Conservation (phyloP, 2,888 invertebrate species). For the Volucella inanis region DNA sequence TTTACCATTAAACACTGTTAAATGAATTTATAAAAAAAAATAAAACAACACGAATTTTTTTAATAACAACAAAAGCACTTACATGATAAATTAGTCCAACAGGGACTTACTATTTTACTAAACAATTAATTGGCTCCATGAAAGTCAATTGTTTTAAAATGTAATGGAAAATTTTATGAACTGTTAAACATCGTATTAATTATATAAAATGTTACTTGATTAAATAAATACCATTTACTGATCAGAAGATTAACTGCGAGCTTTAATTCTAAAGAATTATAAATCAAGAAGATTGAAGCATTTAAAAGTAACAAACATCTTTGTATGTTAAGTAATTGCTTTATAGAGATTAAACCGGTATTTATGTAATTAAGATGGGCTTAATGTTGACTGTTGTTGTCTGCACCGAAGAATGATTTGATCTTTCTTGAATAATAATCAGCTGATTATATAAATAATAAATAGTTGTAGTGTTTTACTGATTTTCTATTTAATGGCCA, state of each 20-base stretch:
- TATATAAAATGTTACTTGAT: slow-evolving; percentile 25
- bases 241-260: slow-evolving; percentile 17
- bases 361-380: too few relatives aligned
- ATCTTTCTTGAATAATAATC: too few relatives aligned
- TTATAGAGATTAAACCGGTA: too few relatives aligned
- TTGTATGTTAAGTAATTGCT: slow-evolving; percentile 1
- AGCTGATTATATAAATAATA: too few relatives aligned
- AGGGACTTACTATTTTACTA: slow-evolving; percentile 2
- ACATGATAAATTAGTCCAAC: slow-evolving; percentile 18
- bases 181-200: slow-evolving; percentile 32
- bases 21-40: slow-evolving; percentile 18
- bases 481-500: too few relatives aligned
- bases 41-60: neutral
- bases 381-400: too few relatives aligned
- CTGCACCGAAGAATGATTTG: too few relatives aligned
- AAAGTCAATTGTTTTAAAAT: slow-evolving; percentile 14
- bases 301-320: slow-evolving; percentile 9
- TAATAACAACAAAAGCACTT: neutral
- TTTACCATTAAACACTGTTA: too few relatives aligned
- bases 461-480: too few relatives aligned
- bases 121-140: slow-evolving; percentile 36
- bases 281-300: slow-evolving; percentile 10
- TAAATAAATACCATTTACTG: slow-evolving; percentile 33
- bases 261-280: slow-evolving; percentile 4
- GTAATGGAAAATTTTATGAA: slow-evolving; percentile 29